Evolutionary conservation across 1,140 invertebrate species (phyloP).

Genomic region (Pygmarrhopalites habei): DNA sequence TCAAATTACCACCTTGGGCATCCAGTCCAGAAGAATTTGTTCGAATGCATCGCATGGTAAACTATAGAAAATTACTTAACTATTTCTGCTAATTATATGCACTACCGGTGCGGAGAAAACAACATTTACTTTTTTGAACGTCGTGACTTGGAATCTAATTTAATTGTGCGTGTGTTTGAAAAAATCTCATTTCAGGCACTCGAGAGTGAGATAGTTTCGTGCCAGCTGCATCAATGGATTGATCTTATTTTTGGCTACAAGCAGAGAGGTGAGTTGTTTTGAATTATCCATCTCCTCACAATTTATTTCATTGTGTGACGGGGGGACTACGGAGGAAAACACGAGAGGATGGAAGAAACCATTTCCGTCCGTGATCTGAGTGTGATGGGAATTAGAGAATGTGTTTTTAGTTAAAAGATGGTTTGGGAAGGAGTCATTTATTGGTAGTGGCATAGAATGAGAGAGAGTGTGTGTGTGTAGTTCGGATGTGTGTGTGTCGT

Average conservation of each 20-base stretch:
- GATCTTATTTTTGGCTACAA: conserved; percentile 99
- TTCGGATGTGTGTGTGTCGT: neutral
- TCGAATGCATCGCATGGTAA: conserved; percentile 88
- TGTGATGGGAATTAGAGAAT: conserved; percentile 2
- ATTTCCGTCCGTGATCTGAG: neutral
- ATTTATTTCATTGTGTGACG: conserved; percentile 11
- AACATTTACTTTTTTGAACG: too few relatives aligned
- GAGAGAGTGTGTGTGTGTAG: neutral
- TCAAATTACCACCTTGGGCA: conserved; percentile 92
- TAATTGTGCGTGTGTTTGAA: conserved; percentile 34
- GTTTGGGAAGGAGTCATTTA: neutral
- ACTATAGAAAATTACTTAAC: conserved; percentile 36
- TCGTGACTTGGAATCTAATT: conserved; percentile 9
- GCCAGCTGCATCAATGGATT: conserved; percentile 99
- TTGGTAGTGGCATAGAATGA: neutral
- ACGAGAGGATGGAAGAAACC: neutral
- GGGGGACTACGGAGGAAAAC: neutral
- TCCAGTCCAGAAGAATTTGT: conserved; percentile 95
- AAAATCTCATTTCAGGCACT: too few relatives aligned
- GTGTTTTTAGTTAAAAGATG: conserved; percentile 3
- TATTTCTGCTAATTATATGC: too few relatives aligned
- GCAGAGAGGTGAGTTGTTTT: conserved; percentile 67
- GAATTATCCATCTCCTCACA: neutral
- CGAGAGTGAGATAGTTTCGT: conserved; percentile 98
- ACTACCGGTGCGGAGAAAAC: too few relatives aligned